Evolutionary conservation across 1,140 invertebrate species (phyloP), one percentile per base, ranked within the genome.

Genomic region (Papilio glaucus): DNA sequence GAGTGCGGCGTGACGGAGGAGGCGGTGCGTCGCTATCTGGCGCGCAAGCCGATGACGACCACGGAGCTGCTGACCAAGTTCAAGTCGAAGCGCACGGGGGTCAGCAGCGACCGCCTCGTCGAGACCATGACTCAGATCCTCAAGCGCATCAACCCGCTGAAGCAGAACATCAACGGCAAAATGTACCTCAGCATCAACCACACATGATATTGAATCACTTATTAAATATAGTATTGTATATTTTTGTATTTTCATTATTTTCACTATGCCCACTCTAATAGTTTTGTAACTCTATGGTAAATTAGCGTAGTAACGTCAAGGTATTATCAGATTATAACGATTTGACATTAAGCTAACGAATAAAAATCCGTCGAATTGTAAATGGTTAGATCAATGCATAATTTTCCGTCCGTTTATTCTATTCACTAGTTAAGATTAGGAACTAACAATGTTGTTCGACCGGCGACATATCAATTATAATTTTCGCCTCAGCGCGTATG

Each of bases 1-100:
- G 96, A 97, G 82, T 98, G 97, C 80, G 98, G 98, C 21, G 98
- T 99, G 15, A 98, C 97, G 2, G 98, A 99, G 91, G 98, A 99
- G 80, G 96, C 98, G 0, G 98, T 99, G 5, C 94, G 98, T 18
- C 94, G 98, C 15, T 99, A 99, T 90, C 93, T 99, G 15, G 97
- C 97, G 82, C 95, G 98, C 0, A 99, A 99, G 86, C 98, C 98
- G 1, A 98, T 99, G 96, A 99, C 98, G 0, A 97, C 98, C 0
- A 99, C 97, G 0, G 98, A 99, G 87, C 90, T 99, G 13, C 88
- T 99, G 6, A 97, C 98, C 53, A 99, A 99, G 93, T 99, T 99
- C 92, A 98, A 98, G 88, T 97, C 97, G 21, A 98, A 98, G 87
- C 98, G 98, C 81, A 97, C 97, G n/a, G 97, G 97, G 10, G 94